A percentile compares a stretch with the other conserved stretches of the same genome.
Conservation (phyloP, 2,113 vertebrate species). For the Erinaceus europaeus region DNA sequence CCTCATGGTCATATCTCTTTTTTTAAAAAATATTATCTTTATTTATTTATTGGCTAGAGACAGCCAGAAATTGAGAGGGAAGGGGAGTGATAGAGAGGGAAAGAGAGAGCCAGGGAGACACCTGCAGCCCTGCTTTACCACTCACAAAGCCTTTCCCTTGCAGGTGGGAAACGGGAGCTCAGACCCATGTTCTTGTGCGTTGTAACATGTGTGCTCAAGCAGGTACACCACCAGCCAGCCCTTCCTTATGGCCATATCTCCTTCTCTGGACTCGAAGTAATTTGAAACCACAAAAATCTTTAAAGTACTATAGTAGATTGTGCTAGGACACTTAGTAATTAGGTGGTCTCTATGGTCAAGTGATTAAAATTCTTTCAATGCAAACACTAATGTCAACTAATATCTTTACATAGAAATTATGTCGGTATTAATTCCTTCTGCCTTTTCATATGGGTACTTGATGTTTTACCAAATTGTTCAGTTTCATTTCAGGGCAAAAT, state of each 20-base stretch:
- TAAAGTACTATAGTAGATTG: not conserved
- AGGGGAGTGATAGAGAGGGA: too few relatives aligned
- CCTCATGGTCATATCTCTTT: too few relatives aligned
- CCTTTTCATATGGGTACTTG: not conserved
- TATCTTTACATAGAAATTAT: not conserved
- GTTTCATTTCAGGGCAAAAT: not conserved
- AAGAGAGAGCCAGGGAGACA: too few relatives aligned
- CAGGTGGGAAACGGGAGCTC: too few relatives aligned
- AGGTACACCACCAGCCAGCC: too few relatives aligned
- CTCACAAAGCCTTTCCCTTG: too few relatives aligned
- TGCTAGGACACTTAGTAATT: conserved; percentile 8
- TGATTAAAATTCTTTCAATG: not conserved
- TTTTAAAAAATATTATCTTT: too few relatives aligned
- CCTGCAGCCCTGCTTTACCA: too few relatives aligned
- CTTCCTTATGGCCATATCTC: not conserved
- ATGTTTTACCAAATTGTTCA: conserved; percentile 5
- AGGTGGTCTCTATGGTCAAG: not conserved
- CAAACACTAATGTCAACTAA: not conserved
- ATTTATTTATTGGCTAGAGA: too few relatives aligned
- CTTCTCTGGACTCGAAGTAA: not conserved
- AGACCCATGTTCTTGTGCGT: too few relatives aligned
- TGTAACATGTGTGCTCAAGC: too few relatives aligned
- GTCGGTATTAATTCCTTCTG: not conserved
- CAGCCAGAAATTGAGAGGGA: too few relatives aligned
- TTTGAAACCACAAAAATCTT: not conserved